Percentiles rank a stretch among this genome's conserved stretches.
phyloP scores from a whole-genome alignment of 2,888 invertebrate genomes.

The Venusia cambrica region DNA sequence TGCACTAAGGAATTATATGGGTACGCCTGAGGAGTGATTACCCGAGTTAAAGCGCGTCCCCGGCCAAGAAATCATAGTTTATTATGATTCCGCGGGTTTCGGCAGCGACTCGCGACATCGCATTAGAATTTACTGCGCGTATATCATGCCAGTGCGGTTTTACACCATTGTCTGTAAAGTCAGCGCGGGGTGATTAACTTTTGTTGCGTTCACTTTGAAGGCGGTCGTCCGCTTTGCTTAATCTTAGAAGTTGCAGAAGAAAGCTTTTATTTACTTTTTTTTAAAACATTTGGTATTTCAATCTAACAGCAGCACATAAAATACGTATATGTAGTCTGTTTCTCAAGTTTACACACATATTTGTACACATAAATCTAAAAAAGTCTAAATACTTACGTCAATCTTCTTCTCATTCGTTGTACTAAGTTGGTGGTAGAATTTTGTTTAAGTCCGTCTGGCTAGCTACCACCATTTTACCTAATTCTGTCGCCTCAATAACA shows the following conservation, averaged over 20 bases:
- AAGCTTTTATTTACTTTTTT: conserved; percentile 3
- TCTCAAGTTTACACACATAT: too few relatives aligned
- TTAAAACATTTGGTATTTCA: too few relatives aligned
- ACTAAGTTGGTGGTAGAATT: too few relatives aligned
- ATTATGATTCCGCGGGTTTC: conserved; percentile 71
- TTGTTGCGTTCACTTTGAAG: conserved; percentile 31
- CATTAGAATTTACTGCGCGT: conserved; percentile 74
- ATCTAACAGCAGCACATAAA: too few relatives aligned
- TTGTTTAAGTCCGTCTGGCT: too few relatives aligned
- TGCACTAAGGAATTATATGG: conserved; percentile 81
- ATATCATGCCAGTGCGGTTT: conserved; percentile 55
- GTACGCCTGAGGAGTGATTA: conserved; percentile 80
- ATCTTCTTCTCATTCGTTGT: too few relatives aligned
- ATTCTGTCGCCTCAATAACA: too few relatives aligned
- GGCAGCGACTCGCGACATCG: conserved; percentile 63
- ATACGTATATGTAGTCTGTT: too few relatives aligned
- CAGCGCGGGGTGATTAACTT: conserved; percentile 60
- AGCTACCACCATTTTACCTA: too few relatives aligned
- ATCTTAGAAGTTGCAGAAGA: conserved; percentile 6
- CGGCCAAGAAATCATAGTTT: conserved; percentile 79
- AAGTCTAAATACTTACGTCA: too few relatives aligned
- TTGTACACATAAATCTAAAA: too few relatives aligned
- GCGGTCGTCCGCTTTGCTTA: conserved; percentile 20
- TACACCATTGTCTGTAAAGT: conserved; percentile 60
- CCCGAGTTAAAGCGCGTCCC: conserved; percentile 72